These are phyloP conservation scores for Conomelus anceps DNA, from an alignment of 2,888 invertebrate genomes.

Conservation along the genomic window DNA sequence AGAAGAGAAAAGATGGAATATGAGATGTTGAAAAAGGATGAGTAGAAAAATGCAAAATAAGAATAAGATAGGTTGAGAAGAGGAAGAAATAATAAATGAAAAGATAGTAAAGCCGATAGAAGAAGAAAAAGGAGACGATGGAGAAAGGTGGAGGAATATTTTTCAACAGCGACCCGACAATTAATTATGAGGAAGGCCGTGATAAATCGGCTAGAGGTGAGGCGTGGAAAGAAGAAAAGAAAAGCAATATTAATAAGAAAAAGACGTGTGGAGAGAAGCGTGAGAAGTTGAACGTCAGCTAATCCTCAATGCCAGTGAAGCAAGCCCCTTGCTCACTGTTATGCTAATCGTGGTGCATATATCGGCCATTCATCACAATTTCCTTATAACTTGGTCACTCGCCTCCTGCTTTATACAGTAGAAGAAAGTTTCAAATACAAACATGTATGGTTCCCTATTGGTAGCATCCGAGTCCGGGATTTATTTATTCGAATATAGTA, in stretches of 20 bases:
- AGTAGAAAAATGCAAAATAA: neutral
- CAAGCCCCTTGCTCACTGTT: neutral
- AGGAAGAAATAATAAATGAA: neutral
- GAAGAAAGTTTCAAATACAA: neutral
- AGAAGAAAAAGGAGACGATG: neutral
- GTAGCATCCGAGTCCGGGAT: neutral
- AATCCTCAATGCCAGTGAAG: neutral
- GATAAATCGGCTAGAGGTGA: neutral
- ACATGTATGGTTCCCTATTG: neutral
- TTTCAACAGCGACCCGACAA: neutral
- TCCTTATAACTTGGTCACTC: neutral
- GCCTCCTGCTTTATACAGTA: neutral
- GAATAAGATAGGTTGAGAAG: neutral
- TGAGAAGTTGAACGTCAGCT: neutral
- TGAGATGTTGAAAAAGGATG: neutral
- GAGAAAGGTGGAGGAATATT: too few species aligned
- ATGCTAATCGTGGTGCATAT: neutral
- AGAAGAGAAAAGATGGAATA: neutral
- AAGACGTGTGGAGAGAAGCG: neutral
- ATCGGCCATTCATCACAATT: neutral
- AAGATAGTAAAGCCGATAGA: neutral
- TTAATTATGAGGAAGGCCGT: neutral
- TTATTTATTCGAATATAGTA: neutral
- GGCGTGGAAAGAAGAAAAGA: neutral
- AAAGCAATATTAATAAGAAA: neutral